Percentiles rank a stretch among this genome's conserved stretches.
Conservation (phyloP, 2,113 vertebrate genomes). For the Nipponia nippon region DNA sequence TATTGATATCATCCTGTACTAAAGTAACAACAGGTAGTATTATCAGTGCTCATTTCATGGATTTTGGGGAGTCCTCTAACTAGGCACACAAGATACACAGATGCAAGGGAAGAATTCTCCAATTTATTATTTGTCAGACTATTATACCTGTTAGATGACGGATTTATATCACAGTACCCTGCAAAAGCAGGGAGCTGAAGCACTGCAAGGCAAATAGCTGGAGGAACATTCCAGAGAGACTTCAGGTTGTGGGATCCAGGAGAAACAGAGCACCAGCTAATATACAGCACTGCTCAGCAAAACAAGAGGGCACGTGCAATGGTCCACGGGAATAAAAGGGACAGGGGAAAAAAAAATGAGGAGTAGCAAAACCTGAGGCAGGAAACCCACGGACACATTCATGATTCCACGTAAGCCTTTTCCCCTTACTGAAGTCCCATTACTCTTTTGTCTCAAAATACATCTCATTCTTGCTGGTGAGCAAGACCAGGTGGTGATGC, state of each 20-base stretch:
- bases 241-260: not conserved
- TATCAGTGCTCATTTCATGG: not conserved
- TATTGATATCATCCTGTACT: not conserved
- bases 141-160: not conserved
- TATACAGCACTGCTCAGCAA: not conserved
- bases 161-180: not conserved
- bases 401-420: not conserved
- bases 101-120: not conserved
- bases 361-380: not conserved
- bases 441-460: not conserved
- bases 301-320: not conserved
- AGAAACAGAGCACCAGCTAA: not conserved
- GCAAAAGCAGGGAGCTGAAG: not conserved
- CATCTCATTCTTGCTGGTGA: not conserved
- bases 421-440: not conserved
- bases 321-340: not conserved
- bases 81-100: not conserved
- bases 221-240: conserved; percentile 12
- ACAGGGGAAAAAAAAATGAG: not conserved
- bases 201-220: not conserved
- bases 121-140: not conserved
- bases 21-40: not conserved
- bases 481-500: not conserved
- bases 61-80: not conserved
- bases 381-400: fast-evolving